Evolutionary conservation across 2,888 invertebrate genomes (phyloP).

Genomic region (Lydus trimaculatus): DNA sequence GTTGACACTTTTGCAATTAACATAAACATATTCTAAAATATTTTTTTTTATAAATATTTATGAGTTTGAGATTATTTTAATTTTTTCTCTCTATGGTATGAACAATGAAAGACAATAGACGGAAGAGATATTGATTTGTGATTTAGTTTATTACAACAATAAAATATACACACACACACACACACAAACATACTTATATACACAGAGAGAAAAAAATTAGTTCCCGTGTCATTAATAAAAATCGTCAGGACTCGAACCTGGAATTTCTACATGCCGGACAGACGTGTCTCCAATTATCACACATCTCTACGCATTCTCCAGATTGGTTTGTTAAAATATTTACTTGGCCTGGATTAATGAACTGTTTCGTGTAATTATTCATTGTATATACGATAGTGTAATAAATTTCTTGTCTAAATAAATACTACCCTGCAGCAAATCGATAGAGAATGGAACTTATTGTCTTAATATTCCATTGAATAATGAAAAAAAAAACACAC

Average conservation of each 20-base stretch:
- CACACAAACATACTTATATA: too few relatives aligned
- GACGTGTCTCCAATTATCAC: too few relatives aligned
- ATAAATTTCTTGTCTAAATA: neutral
- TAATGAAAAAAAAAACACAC: neutral
- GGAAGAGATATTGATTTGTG: neutral
- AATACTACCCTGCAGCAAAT: neutral
- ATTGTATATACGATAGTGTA: neutral
- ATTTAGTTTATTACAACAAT: neutral
- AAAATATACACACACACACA: too few relatives aligned
- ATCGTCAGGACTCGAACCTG: too few relatives aligned
- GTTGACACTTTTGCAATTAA: slow-evolving; percentile 7
- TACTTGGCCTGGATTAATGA: too few relatives aligned
- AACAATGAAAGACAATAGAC: slow-evolving; percentile 5
- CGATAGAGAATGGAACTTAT: neutral
- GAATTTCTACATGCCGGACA: too few relatives aligned
- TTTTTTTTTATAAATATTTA: slow-evolving; percentile 6
- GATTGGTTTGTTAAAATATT: too few relatives aligned
- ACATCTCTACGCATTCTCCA: too few relatives aligned
- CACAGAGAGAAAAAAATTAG: too few relatives aligned
- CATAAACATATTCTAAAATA: slow-evolving; percentile 6
- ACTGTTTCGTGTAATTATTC: neutral
- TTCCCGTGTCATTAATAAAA: too few relatives aligned
- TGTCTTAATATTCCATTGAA: neutral
- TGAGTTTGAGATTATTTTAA: neutral
- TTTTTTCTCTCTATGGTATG: neutral